Base-by-base conservation (phyloP, 2,113 vertebrate genomes). In the Puntigrus tetrazona region DNA sequence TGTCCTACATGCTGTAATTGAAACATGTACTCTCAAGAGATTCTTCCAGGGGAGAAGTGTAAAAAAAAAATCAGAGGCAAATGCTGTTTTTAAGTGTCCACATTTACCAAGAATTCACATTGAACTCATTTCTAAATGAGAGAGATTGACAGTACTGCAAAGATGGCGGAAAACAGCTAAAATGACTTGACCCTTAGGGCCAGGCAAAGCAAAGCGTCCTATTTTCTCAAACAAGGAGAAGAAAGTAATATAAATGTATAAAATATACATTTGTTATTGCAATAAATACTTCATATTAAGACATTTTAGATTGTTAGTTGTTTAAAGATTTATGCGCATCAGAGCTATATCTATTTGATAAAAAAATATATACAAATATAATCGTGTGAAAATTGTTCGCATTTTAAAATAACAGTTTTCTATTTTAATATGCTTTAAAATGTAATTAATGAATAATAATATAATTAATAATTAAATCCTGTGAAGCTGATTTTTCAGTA, bases 1-100 rank as follows among this genome's bases (percentile, higher is more conserved):
- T 75, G 78, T 74, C 67, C 55, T 85, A 85, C 69, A 81, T 81
- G 84, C 41, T 75, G 84, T 75, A 73, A 38, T 85, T 85, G 79
- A 85, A 82, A 34, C 79, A 38, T 50, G 65, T 55, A n/a, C 43
- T 82, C 65, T 70, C 45, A 8, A 52, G 79, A 81, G 69, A 75
- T 52, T 63, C 25, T 25, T 83, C 27, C 27, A 55, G 16, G 31
- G 47, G 3, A 57, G 31, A 10, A 43, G 5, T 73, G 65, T 22
- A 63, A 45, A 50, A 50, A 63, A 45, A 50, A 50, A 41, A 61
- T 31, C 5, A 52, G n/a, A 9, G 18, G 27, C 11, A 61, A 38
- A 29, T 70, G 8, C 41, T 50, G n/a, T 13, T 63, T n/a, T 65
- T 81, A 81, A 47, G 0, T 50, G 43, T 67, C 43, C 45, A 78